Percentiles rank a stretch among this genome's conserved stretches.
These are phyloP conservation scores for Therioaphis trifolii DNA, from an alignment of 2,888 invertebrate species.

Conservation along the genomic window DNA sequence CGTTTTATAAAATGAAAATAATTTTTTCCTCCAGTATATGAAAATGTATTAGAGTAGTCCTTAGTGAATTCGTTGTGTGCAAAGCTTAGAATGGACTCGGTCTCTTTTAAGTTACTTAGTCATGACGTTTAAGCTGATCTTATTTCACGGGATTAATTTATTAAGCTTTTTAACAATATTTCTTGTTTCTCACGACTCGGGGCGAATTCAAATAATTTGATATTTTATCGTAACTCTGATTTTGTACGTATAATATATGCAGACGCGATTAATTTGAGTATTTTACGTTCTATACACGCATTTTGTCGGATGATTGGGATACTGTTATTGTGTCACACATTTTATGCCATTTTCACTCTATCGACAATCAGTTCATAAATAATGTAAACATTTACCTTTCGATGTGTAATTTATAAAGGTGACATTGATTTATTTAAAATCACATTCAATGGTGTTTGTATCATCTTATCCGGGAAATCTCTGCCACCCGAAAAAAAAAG, in stretches of 20 bases:
- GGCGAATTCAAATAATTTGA: background rate
- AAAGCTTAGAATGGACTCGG: background rate
- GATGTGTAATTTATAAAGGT: background rate
- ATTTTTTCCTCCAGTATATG: too few relatives aligned
- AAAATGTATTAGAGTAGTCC: too few relatives aligned
- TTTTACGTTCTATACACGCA: background rate
- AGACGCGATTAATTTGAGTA: too few relatives aligned
- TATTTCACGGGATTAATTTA: background rate
- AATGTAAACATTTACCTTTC: background rate
- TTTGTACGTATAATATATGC: too few relatives aligned
- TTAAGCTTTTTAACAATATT: background rate
- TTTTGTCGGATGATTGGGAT: too few relatives aligned
- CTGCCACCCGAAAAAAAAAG: background rate
- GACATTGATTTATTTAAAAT: conserved; percentile 33
- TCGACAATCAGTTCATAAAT: background rate
- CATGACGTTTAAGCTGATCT: background rate
- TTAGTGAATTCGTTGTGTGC: background rate
- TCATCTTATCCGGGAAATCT: conserved; percentile 14
- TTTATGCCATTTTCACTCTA: background rate
- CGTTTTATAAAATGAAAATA: too few relatives aligned
- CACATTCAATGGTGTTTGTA: background rate
- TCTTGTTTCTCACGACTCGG: background rate
- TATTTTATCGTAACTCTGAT: background rate
- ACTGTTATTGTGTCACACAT: background rate
- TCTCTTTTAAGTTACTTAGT: background rate